These are phyloP conservation scores for Zelostemma sp. DNA, from an alignment of 1,140 invertebrate species.

Conservation along the genomic window DNA sequence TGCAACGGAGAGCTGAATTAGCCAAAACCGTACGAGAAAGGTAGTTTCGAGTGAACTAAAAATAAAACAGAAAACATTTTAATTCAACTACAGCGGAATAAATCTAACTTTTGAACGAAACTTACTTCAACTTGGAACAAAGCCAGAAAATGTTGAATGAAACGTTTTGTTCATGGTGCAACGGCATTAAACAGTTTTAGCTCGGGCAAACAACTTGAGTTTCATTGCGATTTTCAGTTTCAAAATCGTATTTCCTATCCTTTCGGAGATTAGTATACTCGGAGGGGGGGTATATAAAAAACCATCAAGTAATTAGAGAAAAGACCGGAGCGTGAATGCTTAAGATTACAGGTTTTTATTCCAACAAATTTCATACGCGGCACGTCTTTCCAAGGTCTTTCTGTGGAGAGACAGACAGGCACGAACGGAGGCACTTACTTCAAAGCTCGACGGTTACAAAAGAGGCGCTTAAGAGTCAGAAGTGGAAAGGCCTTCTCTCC, in stretches of 20 bases:
- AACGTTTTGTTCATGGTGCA: not conserved
- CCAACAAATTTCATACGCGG: no score
- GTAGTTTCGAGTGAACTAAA: not conserved
- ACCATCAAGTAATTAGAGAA: no score
- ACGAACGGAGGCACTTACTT: not conserved
- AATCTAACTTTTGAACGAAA: not conserved
- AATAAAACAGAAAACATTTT: constrained; percentile 17
- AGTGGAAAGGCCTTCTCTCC: not conserved
- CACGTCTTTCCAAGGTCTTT: no score
- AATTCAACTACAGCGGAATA: constrained; percentile 6
- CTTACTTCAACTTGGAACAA: not conserved
- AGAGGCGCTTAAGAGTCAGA: not conserved
- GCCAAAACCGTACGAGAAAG: not conserved
- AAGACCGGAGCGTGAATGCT: no score
- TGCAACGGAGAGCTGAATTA: not conserved
- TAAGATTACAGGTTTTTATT: no score
- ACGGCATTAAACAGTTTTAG: not conserved
- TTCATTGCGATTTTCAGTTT: not conserved
- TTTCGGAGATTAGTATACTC: no score
- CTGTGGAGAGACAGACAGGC: not conserved
- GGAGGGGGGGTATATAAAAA: no score
- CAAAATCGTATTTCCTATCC: no score
- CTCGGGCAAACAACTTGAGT: not conserved
- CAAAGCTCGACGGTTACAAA: constrained; percentile 4
- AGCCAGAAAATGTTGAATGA: not conserved